phyloP scores from a whole-genome alignment of 2,797 vertebrate species.

The Crenichthys baileyi region DNA sequence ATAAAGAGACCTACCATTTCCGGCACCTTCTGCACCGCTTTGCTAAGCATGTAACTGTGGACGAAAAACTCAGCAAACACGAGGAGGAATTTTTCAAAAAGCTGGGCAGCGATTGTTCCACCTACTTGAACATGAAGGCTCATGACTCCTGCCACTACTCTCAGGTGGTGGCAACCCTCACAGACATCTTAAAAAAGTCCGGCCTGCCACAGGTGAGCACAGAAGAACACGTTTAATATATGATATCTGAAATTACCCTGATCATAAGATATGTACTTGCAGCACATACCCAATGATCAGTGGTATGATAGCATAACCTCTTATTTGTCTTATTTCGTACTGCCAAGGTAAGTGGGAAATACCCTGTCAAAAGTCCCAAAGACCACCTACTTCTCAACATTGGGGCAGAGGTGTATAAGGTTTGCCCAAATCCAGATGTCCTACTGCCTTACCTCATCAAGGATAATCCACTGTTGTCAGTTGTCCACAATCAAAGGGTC shows the following conservation, averaged over 20 bases:
- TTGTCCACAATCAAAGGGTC: constrained; percentile 68
- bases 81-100: constrained; percentile 62
- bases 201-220: constrained; percentile 69
- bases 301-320: background rate
- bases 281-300: background rate
- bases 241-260: no score
- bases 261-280: no score
- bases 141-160: constrained; percentile 66
- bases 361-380: constrained; percentile 67
- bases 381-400: constrained; percentile 80
- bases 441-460: constrained; percentile 79
- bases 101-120: constrained; percentile 64
- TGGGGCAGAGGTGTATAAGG: constrained; percentile 74
- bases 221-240: background rate
- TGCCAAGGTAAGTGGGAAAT: constrained; percentile 57
- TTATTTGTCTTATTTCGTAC: background rate
- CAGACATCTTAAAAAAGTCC: constrained; percentile 57
- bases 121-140: constrained; percentile 74
- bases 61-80: constrained; percentile 42
- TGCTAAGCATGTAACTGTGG: constrained; percentile 53
- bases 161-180: constrained; percentile 71
- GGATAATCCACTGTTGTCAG: constrained; percentile 60
- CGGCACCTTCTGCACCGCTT: constrained; percentile 70
- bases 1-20: constrained; percentile 74
- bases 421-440: constrained; percentile 72